Conservation (phyloP, 2,888 invertebrate species). For the Cryptocephalus primarius region DNA sequence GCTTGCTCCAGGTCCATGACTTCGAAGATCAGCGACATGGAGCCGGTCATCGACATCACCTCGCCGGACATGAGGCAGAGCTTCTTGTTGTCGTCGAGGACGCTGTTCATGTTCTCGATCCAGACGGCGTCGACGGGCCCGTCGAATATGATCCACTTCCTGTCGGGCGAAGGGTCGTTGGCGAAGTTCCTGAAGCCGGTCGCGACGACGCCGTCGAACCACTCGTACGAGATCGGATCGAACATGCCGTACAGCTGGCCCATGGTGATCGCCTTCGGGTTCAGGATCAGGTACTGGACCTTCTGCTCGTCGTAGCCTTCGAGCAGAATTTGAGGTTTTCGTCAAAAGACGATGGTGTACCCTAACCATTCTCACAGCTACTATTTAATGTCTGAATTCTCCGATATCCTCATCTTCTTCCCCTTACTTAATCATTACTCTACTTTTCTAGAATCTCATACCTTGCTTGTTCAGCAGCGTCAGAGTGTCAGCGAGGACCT, state of each 20-base stretch:
- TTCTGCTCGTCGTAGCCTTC: slow-evolving; percentile 30
- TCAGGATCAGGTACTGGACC: slow-evolving; percentile 69
- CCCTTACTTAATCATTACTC: too few relatives aligned
- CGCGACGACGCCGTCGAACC: slow-evolving; percentile 80
- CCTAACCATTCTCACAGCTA: too few relatives aligned
- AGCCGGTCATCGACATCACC: slow-evolving; percentile 68
- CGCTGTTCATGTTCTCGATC: slow-evolving; percentile 88
- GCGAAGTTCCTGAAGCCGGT: slow-evolving; percentile 69
- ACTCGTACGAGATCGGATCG: slow-evolving; percentile 80
- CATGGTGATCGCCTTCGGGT: slow-evolving; percentile 89
- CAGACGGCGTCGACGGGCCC: slow-evolving; percentile 84
- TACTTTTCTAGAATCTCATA: too few relatives aligned
- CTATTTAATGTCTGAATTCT: too few relatives aligned
- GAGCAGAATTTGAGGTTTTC: neutral
- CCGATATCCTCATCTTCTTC: too few relatives aligned
- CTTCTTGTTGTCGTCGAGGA: slow-evolving; percentile 80
- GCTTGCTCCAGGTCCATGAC: slow-evolving; percentile 77
- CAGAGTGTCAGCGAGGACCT: slow-evolving; percentile 65
- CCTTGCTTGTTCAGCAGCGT: slow-evolving; percentile 55
- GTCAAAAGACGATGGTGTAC: too few relatives aligned
- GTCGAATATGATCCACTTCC: slow-evolving; percentile 90
- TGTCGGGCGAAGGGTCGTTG: slow-evolving; percentile 57
- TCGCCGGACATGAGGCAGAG: slow-evolving; percentile 80
- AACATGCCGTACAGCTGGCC: slow-evolving; percentile 87
- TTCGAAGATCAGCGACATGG: slow-evolving; percentile 83